Evolutionary conservation across 64 coral and sea anemone genomes (phyloP).

Genomic region (Acropora tenuis): DNA sequence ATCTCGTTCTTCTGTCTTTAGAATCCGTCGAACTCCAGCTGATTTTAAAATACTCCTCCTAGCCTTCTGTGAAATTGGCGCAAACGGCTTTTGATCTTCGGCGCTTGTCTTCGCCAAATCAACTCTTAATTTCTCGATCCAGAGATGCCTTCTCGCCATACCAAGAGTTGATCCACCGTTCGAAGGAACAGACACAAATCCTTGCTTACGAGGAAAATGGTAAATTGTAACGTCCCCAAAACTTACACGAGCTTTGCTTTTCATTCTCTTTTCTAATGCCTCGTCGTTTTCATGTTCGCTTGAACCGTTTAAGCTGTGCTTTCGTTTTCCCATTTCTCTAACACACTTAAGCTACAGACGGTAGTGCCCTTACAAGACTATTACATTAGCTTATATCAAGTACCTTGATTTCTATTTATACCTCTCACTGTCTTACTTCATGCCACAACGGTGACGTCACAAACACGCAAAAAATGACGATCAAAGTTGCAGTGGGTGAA

Average conservation of each 20-base stretch:
- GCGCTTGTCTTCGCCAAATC: constrained; percentile 34
- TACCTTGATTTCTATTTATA: constrained; percentile 10
- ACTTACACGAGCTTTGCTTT: constrained; percentile 59
- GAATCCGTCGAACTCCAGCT: constrained; percentile 79
- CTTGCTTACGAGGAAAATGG: constrained; percentile 86
- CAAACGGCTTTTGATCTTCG: constrained; percentile 49
- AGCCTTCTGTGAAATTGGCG: constrained; percentile 74
- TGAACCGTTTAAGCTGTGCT: constrained; percentile 53
- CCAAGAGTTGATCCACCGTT: constrained; percentile 86
- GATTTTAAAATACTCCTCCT: constrained; percentile 74
- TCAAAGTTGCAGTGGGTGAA: not conserved
- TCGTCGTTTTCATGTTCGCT: constrained; percentile 55
- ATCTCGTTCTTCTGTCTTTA: constrained; percentile 83
- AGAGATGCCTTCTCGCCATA: constrained; percentile 86
- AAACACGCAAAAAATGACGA: constrained; percentile 32
- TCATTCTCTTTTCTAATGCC: constrained; percentile 49
- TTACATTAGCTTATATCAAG: not conserved
- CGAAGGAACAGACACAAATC: constrained; percentile 92
- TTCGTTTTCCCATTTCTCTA: constrained; percentile 76
- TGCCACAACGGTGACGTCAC: constrained; percentile 70
- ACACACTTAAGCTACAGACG: not conserved
- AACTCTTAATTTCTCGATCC: constrained; percentile 55
- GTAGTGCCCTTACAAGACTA: not conserved
- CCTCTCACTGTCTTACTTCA: constrained; percentile 21
- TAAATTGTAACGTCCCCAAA: constrained; percentile 84